Base-by-base conservation (phyloP, 2,113 vertebrate genomes). In the Pandion haliaetus region DNA sequence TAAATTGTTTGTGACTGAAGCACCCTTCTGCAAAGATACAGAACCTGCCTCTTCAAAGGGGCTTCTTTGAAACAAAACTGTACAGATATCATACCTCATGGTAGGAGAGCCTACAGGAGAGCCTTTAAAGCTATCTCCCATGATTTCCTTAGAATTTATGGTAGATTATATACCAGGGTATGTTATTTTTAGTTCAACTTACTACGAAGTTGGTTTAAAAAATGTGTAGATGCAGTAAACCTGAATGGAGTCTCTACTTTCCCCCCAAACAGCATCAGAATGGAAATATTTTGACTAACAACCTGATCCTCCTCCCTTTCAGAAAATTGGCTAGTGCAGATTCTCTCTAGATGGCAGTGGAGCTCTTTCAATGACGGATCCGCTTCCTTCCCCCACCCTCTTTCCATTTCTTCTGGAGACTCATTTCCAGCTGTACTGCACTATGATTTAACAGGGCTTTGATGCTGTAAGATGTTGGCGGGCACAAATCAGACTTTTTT, bases 301-400 rank as follows among this genome's bases (percentile, higher is more conserved):
- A 19, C 65, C 44, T 36, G 17, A 34, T 69, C 18, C 18, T 80
- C 5, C 55, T 80, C 5, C 55, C 66, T 81, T 71, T 72, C 21
- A 63, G 70, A 67, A 63, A 59, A 38, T 1, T n/a, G 38, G 6
- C 47, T 90, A 32, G 10, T 65, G 31, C 31, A 57, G 14, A 25
- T 42, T 69, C 2, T 78, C 98, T 97, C 93, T 98, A 98, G 98
- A 98, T 98, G 98, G 98, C 98, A 98, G 91, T 94, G 90, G 86
- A 87, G 84, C 36, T 94, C 98, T 98, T 98, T 94, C 83, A 88
- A 38, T 97, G 47, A 20, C 3, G 0, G 17, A 18, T 42, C 45
- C 34, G 14, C 24, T 59, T 84, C 62, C 81, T 71, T 97, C 93
- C 96, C 97, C 93, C 91, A 94, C 89, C 71, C 73, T 70, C 88